phyloP scores from a whole-genome alignment of 1,140 invertebrate genomes.

The Daktulosphaira vitifoliae region DNA sequence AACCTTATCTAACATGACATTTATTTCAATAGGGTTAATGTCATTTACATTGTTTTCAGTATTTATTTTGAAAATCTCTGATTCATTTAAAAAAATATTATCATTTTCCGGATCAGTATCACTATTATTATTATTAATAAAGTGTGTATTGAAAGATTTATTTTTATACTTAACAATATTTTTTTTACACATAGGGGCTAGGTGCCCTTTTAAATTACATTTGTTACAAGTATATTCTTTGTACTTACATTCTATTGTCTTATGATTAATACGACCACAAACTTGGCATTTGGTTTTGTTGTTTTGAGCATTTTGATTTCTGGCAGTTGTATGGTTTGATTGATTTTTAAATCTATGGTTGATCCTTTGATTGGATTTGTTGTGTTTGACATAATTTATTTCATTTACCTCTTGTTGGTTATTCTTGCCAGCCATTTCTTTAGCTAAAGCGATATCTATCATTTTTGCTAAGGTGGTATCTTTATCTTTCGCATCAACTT shows the following conservation, averaged over 20 bases:
- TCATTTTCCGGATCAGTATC: not conserved
- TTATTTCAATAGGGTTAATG: no score
- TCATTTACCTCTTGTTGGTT: not conserved
- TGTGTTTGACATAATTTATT: not conserved
- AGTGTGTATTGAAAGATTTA: not conserved
- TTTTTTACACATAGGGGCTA: constrained; percentile 1
- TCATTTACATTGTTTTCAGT: no score
- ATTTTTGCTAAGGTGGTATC: not conserved
- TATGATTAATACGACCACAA: not conserved
- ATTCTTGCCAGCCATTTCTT: constrained; percentile 5
- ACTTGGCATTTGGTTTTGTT: not conserved
- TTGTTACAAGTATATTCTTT: not conserved
- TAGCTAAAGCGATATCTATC: not conserved
- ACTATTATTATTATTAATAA: not conserved
- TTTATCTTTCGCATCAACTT: not conserved
- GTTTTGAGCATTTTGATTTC: not conserved
- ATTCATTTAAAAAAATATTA: not conserved
- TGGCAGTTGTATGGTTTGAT: not conserved
- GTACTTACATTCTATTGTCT: constrained; percentile 1
- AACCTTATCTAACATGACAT: no score
- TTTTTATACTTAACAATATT: not conserved
- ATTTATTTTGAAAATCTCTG: not conserved
- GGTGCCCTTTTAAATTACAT: not conserved
- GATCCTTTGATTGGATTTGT: not conserved
- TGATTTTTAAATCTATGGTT: not conserved